Conservation (phyloP, 1,140 invertebrate species). For the Ostrea edulis region DNA sequence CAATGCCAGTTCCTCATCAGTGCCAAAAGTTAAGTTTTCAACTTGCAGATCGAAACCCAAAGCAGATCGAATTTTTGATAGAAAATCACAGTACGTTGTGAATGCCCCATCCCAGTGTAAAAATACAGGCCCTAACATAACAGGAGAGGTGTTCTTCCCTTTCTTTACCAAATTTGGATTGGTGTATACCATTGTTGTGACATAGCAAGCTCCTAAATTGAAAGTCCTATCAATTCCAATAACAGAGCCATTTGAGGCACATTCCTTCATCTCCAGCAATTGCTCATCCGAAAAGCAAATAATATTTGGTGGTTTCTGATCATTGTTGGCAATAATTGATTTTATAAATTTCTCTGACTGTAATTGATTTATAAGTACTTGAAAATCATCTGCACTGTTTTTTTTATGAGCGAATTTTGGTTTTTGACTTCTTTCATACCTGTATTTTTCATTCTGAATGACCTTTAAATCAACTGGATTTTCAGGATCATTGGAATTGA, state of each 20-base stretch:
- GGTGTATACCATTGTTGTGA: constrained; percentile 45
- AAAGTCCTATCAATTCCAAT: constrained; percentile 51
- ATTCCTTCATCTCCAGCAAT: constrained; percentile 24
- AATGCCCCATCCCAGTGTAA: constrained; percentile 47
- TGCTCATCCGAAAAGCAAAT: constrained; percentile 45
- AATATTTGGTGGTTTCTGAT: constrained; percentile 46
- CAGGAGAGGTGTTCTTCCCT: constrained; percentile 42
- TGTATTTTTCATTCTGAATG: constrained; percentile 41
- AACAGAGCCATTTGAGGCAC: constrained; percentile 20
- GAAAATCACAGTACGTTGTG: constrained; percentile 47
- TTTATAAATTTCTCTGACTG: constrained; percentile 17
- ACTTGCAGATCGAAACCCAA: no score
- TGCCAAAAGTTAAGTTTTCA: no score
- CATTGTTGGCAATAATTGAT: constrained; percentile 47
- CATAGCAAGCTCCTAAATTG: constrained; percentile 47
- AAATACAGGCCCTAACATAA: constrained; percentile 41
- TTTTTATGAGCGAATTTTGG: background rate
- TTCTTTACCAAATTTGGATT: constrained; percentile 41
- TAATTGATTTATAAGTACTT: no score
- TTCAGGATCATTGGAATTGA: constrained; percentile 23
- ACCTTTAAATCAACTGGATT: no score
- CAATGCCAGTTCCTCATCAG: no score
- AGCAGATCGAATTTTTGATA: constrained; percentile 28
- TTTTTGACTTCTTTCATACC: constrained; percentile 19
- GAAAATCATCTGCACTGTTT: constrained; percentile 43